phyloP scores from a whole-genome alignment of 2,797 vertebrate genomes.

The Sebastes miniatus region DNA sequence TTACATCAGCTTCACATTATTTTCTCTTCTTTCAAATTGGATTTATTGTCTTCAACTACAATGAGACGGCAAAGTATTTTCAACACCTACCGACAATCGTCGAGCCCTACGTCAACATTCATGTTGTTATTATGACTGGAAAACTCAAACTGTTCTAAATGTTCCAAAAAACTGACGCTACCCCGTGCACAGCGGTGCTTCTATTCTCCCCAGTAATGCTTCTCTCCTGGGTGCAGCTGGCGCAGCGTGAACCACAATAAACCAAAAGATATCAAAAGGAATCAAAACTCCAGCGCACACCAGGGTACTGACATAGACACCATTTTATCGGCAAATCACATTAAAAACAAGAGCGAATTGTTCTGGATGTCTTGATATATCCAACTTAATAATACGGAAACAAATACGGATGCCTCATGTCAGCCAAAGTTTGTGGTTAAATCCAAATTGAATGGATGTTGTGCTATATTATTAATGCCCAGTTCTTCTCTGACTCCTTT shows the following conservation, averaged over 20 bases:
- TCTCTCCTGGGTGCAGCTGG: too few species aligned
- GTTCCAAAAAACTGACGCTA: too few species aligned
- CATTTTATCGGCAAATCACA: too few species aligned
- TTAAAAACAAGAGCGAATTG: background rate
- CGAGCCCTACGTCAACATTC: background rate
- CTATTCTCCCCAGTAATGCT: too few species aligned
- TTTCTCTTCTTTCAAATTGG: background rate
- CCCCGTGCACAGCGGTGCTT: too few species aligned
- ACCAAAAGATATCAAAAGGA: too few species aligned
- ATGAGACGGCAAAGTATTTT: background rate
- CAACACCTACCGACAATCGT: background rate
- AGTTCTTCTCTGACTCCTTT: background rate
- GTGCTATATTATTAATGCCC: background rate
- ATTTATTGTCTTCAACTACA: background rate
- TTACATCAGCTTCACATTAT: background rate
- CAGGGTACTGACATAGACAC: too few species aligned
- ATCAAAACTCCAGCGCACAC: too few species aligned
- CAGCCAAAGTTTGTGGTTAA: background rate
- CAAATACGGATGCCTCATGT: background rate
- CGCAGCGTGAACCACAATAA: too few species aligned
- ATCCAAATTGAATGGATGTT: background rate
- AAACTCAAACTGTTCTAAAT: background rate
- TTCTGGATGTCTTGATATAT: background rate
- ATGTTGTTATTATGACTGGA: background rate
- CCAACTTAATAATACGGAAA: background rate